Conservation (phyloP, 1,140 invertebrate species). For the Uloborus diversus region DNA sequence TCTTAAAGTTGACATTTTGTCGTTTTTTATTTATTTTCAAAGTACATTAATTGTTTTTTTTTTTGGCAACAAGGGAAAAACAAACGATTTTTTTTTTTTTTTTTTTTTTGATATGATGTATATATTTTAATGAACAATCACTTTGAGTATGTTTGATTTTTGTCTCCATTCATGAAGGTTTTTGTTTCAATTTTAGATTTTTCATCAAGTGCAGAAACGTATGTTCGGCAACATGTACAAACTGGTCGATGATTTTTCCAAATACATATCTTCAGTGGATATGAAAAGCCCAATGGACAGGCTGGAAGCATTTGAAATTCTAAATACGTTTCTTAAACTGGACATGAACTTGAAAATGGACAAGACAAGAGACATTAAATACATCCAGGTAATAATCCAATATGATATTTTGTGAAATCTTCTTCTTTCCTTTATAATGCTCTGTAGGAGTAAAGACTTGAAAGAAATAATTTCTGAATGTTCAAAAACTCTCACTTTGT, state of each 20-base stretch:
- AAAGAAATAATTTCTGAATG: no score
- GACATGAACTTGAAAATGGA: slow-evolving; percentile 49
- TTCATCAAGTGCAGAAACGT: slow-evolving; percentile 57
- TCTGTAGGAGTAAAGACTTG: no score
- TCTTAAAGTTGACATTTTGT: no score
- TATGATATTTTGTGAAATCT: not conserved
- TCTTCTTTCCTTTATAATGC: not conserved
- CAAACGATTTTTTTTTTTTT: no score
- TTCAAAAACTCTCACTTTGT: no score
- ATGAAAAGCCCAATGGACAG: slow-evolving; percentile 43
- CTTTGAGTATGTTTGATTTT: no score
- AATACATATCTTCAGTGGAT: slow-evolving; percentile 33
- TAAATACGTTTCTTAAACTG: slow-evolving; percentile 44
- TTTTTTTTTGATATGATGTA: no score
- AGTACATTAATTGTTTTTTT: no score
- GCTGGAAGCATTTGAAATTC: slow-evolving; percentile 47
- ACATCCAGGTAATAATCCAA: slow-evolving; percentile 29
- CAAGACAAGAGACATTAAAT: slow-evolving; percentile 38
- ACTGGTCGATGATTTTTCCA: slow-evolving; percentile 54
- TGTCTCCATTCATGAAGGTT: no score
- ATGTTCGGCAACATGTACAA: slow-evolving; percentile 54
- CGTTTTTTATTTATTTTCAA: no score
- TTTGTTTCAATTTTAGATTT: slow-evolving; percentile 49
- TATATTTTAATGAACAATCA: no score
- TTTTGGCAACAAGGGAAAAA: no score